Conservation (phyloP, 2,888 invertebrate species). For the Syrista parreyssii region DNA sequence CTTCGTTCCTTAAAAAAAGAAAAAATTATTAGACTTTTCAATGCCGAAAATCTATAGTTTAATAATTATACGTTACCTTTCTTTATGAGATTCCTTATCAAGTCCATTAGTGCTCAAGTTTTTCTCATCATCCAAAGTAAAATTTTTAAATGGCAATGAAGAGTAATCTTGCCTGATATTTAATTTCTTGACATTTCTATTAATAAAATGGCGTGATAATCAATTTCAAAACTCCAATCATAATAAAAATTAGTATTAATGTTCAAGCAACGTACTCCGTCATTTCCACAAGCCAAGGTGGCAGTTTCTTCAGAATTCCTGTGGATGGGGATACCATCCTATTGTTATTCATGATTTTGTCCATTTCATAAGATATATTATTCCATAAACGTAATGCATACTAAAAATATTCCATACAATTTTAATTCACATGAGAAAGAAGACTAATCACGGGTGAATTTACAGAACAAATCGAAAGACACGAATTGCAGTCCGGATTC, state of each 20-base stretch:
- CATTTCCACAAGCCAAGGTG: constrained; percentile 50
- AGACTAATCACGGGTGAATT: neutral
- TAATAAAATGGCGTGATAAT: constrained; percentile 11
- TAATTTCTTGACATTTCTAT: constrained; percentile 39
- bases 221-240: neutral
- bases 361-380: constrained; percentile 4
- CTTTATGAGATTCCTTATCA: neutral
- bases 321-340: constrained; percentile 21
- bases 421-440: neutral
- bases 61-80: neutral
- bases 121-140: neutral
- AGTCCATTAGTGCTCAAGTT: neutral
- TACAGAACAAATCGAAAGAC: neutral
- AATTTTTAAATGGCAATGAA: constrained; percentile 13
- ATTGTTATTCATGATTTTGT: constrained; percentile 20
- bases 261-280: constrained; percentile 38
- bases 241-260: neutral
- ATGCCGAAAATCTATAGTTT: neutral
- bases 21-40: no score
- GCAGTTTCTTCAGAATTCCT: constrained; percentile 36
- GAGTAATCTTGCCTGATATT: constrained; percentile 33
- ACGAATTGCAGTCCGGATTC: neutral
- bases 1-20: neutral
- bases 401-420: neutral
- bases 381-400: neutral